Conservation (phyloP, 2,888 invertebrate genomes). For the Epinotia demarniana region DNA sequence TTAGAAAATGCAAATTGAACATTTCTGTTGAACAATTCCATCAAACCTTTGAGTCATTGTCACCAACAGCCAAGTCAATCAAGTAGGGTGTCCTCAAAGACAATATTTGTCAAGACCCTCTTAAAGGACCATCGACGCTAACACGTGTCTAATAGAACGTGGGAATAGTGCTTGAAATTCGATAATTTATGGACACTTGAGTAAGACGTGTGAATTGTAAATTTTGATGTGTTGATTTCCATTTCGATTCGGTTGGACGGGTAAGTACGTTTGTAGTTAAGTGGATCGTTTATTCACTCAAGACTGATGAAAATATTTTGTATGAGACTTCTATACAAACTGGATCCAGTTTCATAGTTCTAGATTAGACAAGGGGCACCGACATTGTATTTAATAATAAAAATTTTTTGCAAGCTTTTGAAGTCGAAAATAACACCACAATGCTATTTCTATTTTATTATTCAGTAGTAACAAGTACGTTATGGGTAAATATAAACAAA, state of each 20-base stretch:
- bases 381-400: no score
- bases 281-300: background rate
- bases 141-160: constrained; percentile 49
- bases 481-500: background rate
- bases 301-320: background rate
- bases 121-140: constrained; percentile 45
- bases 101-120: constrained; percentile 50
- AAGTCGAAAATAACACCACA: background rate
- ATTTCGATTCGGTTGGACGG: constrained; percentile 15
- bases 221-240: constrained; percentile 39
- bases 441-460: background rate
- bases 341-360: background rate
- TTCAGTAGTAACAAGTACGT: background rate
- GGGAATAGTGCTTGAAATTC: constrained; percentile 45
- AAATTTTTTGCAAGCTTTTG: no score
- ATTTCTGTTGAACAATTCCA: constrained; percentile 33
- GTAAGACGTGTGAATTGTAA: constrained; percentile 43
- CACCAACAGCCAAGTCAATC: constrained; percentile 44
- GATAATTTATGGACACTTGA: constrained; percentile 45
- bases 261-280: background rate
- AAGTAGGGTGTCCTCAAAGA: constrained; percentile 49
- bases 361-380: background rate
- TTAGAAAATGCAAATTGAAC: constrained; percentile 33
- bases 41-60: constrained; percentile 37
- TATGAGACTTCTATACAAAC: background rate